Conservation (phyloP, 2,888 invertebrate species). For the Apodemia hepburni region DNA sequence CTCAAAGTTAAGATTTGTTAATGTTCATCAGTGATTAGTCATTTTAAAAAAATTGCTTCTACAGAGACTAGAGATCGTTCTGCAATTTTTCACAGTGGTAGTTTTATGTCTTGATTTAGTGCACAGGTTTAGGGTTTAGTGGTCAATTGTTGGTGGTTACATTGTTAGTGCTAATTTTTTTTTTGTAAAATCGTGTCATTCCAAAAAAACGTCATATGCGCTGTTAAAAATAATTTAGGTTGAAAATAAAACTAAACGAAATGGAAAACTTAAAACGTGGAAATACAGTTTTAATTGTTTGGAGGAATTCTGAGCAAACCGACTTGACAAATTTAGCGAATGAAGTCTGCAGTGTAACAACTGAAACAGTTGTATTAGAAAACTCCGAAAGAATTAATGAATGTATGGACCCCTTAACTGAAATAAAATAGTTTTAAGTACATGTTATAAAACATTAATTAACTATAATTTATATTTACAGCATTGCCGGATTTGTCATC, state of each 20-base stretch:
- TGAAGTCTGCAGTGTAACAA: slow-evolving; percentile 65
- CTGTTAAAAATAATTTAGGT: too few species aligned
- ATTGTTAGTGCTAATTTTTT: too few species aligned
- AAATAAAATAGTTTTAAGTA: not conserved
- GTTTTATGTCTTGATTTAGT: too few species aligned
- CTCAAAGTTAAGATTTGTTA: too few species aligned
- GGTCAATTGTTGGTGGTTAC: too few species aligned
- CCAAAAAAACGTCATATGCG: not conserved
- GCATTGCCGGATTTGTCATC: slow-evolving; percentile 79
- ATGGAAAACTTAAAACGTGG: slow-evolving; percentile 56
- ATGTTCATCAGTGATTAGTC: too few species aligned
- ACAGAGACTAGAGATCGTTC: too few species aligned
- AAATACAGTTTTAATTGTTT: slow-evolving; percentile 78
- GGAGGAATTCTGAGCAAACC: slow-evolving; percentile 71
- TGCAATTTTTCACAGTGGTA: too few species aligned
- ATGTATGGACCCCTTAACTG: slow-evolving; percentile 62
- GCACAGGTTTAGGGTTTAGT: too few species aligned
- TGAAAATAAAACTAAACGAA: slow-evolving; percentile 15
- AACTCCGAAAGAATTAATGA: slow-evolving; percentile 80
- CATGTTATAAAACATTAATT: not conserved
- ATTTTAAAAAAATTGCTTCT: too few species aligned
- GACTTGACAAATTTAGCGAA: slow-evolving; percentile 74
- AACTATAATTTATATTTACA: slow-evolving; percentile 39
- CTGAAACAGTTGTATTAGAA: slow-evolving; percentile 77
- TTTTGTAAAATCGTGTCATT: too few species aligned